A percentile compares a stretch with the other conserved stretches of the same genome.
phyloP scores from a whole-genome alignment of 2,113 vertebrate species.

The Gorsachius goisagi region DNA sequence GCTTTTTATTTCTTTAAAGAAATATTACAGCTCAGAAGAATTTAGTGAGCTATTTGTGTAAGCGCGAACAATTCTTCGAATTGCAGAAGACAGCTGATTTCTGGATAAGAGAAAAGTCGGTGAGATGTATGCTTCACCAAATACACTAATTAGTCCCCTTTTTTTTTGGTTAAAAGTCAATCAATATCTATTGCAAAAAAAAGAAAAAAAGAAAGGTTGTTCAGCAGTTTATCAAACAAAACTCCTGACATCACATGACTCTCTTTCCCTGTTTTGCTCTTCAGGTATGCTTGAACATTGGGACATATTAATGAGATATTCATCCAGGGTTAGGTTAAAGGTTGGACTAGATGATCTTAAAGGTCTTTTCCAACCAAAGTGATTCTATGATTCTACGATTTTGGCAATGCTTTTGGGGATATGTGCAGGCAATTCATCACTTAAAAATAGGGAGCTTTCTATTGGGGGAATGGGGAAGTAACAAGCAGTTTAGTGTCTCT shows the following conservation, averaged over 20 bases:
- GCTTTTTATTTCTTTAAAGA: slow-evolving; percentile 14
- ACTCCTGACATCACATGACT: not conserved
- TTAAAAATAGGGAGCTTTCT: not conserved
- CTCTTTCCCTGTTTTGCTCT: not conserved
- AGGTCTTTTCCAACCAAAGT: too few species aligned
- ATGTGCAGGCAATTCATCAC: not conserved
- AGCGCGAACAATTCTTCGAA: not conserved
- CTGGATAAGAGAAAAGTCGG: not conserved
- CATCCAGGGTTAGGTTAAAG: too few species aligned
- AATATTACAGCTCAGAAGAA: not conserved
- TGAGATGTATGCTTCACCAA: not conserved
- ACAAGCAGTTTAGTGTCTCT: not conserved
- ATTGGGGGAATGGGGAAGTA: not conserved
- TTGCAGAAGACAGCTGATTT: not conserved
- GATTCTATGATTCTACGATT: too few species aligned
- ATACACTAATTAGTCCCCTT: not conserved
- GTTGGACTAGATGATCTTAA: too few species aligned
- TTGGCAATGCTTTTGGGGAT: not conserved
- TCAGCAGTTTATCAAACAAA: not conserved
- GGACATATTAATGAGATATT: not conserved
- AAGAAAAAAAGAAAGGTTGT: not conserved
- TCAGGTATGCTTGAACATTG: not conserved
- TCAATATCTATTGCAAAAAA: not conserved
- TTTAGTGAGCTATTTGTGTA: not conserved
- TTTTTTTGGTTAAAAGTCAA: not conserved